Conservation (phyloP, 2,888 invertebrate species). For the Hemaris fuciformis region DNA sequence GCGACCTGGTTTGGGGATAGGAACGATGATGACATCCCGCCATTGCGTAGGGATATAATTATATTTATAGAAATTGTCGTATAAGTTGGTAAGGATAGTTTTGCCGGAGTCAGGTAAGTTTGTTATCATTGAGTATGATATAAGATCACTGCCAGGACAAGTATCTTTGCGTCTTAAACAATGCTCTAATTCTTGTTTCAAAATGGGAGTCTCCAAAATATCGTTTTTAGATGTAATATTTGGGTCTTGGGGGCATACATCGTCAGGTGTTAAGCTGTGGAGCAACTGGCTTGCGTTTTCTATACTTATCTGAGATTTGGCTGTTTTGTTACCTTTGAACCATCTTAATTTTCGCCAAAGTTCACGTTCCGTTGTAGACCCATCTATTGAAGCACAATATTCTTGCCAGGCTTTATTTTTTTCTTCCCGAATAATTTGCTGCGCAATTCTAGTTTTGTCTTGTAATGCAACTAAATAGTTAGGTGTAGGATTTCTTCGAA, state of each 20-base stretch:
- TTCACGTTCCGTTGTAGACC: neutral
- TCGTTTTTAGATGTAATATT: neutral
- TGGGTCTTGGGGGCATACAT: neutral
- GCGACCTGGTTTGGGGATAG: conserved; percentile 25
- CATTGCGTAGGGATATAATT: conserved; percentile 26
- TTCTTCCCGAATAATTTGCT: neutral
- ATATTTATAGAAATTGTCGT: conserved; percentile 9
- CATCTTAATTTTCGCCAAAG: neutral
- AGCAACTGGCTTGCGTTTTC: neutral
- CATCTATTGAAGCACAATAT: neutral
- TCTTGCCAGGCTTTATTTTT: neutral
- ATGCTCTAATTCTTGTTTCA: neutral
- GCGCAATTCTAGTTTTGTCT: neutral
- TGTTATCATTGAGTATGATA: conserved; percentile 18
- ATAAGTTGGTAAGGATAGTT: conserved; percentile 3
- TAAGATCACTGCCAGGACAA: neutral
- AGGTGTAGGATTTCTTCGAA: conserved; percentile 18
- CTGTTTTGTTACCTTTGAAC: neutral
- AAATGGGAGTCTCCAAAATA: neutral
- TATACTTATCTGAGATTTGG: neutral
- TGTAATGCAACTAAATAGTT: neutral
- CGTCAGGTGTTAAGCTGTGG: neutral
- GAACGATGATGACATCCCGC: conserved; percentile 22
- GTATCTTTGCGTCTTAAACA: neutral
- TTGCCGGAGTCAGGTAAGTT: conserved; percentile 18